Evolutionary conservation across 2,888 invertebrate species (phyloP).

Genomic region (Ormyrus rosae): DNA sequence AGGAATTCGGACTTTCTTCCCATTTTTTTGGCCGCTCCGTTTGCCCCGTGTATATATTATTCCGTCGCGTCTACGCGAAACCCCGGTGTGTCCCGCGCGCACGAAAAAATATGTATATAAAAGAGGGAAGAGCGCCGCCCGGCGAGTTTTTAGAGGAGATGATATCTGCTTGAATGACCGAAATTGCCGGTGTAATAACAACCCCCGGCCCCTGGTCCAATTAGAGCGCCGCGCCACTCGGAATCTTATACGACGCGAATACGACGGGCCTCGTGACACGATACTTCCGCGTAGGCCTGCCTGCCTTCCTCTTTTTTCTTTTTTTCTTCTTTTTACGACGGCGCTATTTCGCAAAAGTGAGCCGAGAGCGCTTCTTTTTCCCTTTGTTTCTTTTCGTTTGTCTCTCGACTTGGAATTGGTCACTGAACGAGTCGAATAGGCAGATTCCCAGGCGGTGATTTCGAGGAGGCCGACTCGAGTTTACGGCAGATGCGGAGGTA

Average conservation of each 20-base stretch:
- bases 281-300: conserved; percentile 56
- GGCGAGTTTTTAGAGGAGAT: conserved; percentile 37
- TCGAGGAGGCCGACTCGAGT: too few relatives aligned
- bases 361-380: too few relatives aligned
- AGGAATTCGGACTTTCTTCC: conserved; percentile 17
- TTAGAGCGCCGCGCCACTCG: conserved; percentile 59
- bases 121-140: not conserved
- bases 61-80: not conserved
- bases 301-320: not conserved
- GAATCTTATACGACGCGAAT: conserved; percentile 39
- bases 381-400: too few relatives aligned
- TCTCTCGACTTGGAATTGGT: too few relatives aligned
- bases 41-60: not conserved
- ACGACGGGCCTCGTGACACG: conserved; percentile 58
- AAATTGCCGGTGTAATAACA: conserved; percentile 64
- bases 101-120: conserved; percentile 24
- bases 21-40: not conserved
- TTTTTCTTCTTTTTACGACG: too few relatives aligned
- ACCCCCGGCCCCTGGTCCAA: conserved; percentile 59
- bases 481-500: too few relatives aligned
- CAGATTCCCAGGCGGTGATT: too few relatives aligned
- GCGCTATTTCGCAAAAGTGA: too few relatives aligned
- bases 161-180: conserved; percentile 56
- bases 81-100: conserved; percentile 2
- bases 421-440: too few relatives aligned